Evolutionary conservation across 2,888 invertebrate genomes (phyloP).

Genomic region (Coleophora flavipennella): DNA sequence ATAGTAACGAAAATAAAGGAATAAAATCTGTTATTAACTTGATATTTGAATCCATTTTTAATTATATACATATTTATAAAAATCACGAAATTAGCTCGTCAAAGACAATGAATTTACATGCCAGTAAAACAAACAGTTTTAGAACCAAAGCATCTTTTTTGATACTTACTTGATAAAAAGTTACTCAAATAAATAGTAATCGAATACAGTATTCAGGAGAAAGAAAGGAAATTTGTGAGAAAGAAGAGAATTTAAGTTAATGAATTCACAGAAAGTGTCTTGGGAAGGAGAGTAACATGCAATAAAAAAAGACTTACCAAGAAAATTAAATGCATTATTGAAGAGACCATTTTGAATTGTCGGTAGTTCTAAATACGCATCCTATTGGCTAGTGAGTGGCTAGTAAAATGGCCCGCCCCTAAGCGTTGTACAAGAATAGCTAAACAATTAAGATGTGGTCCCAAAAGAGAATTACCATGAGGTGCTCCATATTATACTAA

Average conservation of each 20-base stretch:
- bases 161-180: too few species aligned
- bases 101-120: too few species aligned
- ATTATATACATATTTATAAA: too few species aligned
- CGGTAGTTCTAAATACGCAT: slow-evolving; percentile 4
- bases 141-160: too few species aligned
- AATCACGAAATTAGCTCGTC: too few species aligned
- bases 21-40: too few species aligned
- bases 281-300: slow-evolving; percentile 7
- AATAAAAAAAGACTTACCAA: slow-evolving; percentile 5
- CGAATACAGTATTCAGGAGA: too few species aligned
- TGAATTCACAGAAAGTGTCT: slow-evolving; percentile 4
- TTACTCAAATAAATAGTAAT: too few species aligned
- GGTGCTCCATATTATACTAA: slow-evolving; percentile 2
- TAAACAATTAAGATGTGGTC: slow-evolving; percentile 1
- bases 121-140: too few species aligned
- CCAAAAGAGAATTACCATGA: slow-evolving; percentile 2
- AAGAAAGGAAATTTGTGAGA: slow-evolving; percentile 3
- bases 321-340: slow-evolving; percentile 6
- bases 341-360: slow-evolving; percentile 7
- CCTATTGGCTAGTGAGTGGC: too few species aligned
- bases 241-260: slow-evolving; percentile 7
- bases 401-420: neutral
- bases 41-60: too few species aligned
- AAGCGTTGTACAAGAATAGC: slow-evolving; percentile 1
- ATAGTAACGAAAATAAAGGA: too few species aligned